Percentiles rank a stretch among this genome's conserved stretches.
phyloP scores from a whole-genome alignment of 2,888 invertebrate genomes.

The Tenthredo notha region DNA sequence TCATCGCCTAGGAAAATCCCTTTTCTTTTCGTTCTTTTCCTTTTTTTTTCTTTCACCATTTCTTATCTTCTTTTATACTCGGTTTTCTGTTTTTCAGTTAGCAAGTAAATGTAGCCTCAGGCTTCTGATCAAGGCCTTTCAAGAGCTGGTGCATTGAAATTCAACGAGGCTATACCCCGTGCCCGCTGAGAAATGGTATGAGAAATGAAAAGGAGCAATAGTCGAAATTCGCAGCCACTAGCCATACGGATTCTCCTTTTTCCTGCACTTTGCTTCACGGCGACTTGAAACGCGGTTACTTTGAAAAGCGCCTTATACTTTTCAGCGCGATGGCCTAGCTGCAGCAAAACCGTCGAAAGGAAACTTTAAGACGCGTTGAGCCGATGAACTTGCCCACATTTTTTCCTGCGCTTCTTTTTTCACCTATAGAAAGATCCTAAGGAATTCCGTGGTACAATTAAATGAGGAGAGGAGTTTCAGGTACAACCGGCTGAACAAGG shows the following conservation, averaged over 20 bases:
- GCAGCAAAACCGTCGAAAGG: background rate
- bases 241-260: slow-evolving; percentile 1
- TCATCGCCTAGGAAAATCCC: background rate
- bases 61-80: background rate
- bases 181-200: background rate
- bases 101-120: background rate
- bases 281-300: slow-evolving; percentile 44
- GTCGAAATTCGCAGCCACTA: slow-evolving; percentile 31
- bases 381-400: background rate
- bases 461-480: background rate
- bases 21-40: background rate
- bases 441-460: background rate
- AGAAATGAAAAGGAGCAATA: slow-evolving; percentile 38
- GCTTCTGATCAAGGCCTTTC: slow-evolving; percentile 11
- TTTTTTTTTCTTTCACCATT: background rate
- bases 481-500: background rate
- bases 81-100: background rate
- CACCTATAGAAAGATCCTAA: background rate
- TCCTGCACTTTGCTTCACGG: slow-evolving; percentile 6
- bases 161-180: background rate
- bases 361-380: slow-evolving; percentile 34
- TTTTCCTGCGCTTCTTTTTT: background rate
- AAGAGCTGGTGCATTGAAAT: slow-evolving; percentile 20
- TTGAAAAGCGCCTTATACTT: slow-evolving; percentile 38
- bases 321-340: background rate